Base-by-base conservation (phyloP, 2,888 invertebrate species). In the Megastigmus dorsalis region DNA sequence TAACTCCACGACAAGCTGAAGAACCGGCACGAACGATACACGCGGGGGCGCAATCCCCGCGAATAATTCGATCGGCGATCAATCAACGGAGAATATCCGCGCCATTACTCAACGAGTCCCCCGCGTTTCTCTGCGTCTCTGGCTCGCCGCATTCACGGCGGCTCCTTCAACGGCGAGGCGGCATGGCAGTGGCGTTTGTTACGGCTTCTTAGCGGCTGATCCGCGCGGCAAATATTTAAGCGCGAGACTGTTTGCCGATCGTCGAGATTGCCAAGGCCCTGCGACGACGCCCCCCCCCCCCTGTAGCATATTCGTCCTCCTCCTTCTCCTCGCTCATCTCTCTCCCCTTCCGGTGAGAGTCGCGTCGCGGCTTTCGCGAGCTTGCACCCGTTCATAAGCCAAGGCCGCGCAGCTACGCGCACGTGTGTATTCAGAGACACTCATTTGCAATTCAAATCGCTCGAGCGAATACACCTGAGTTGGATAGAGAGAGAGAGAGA, bases 161-260 rank as follows among this genome's bases (percentile, higher is more conserved):
- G 13, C 6, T 41, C 15, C n/a, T 55, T 20, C 20, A 20, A 23
- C 7, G n/a, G n/a, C 23, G 36, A 9, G n/a, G 59, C 10, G 18
- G 15, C n/a, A 41, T n/a, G 41, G 30, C n/a, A n/a, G n/a, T n/a
- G 9, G 55, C 77, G 54, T 69, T 74, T 72, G 72, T 68, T 72
- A 68, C 43, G 68, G 62, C 66, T 66, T 67, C 65, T 66, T 74
- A 66, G 59, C 55, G n/a, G 59, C 36, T 66, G 63, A 77, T 77
- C 77, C 74, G 50, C 30, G 57, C 45, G 62, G 50, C 77, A 77
- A 77, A 77, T 71, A 74, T 74, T 74, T 67, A 68, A 71, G 41
- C 41, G 66, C 23, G 33, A 3, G 23, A 52, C 28, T 66, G 67
- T 74, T 74, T 71, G 62, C 57, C 63, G 76, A 76, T 67, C 70